phyloP scores from a whole-genome alignment of 2,888 invertebrate species.

The Therioaphis trifolii region DNA sequence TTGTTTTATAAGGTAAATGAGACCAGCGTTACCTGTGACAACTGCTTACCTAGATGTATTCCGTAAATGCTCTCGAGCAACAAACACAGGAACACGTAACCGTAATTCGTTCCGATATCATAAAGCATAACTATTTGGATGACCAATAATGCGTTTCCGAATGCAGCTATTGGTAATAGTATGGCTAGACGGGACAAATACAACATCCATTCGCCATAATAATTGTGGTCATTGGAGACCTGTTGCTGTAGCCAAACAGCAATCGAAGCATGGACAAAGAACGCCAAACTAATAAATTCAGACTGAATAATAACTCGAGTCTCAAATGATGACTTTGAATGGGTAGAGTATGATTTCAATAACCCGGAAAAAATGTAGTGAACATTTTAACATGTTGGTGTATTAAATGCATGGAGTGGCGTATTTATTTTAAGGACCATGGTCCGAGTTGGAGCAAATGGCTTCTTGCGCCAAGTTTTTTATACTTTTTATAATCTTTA shows the following conservation, averaged over 20 bases:
- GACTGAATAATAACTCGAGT: too few species aligned
- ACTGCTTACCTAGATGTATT: constrained; percentile 23
- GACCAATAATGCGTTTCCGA: background rate
- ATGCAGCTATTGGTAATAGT: background rate
- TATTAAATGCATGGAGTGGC: too few species aligned
- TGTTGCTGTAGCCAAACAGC: background rate
- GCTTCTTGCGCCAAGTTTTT: too few species aligned
- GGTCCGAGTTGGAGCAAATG: too few species aligned
- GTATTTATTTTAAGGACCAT: too few species aligned
- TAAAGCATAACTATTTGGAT: background rate
- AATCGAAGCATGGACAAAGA: constrained; percentile 11
- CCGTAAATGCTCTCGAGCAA: constrained; percentile 32
- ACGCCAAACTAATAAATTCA: constrained; percentile 6
- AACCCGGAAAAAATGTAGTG: too few species aligned
- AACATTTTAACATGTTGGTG: too few species aligned
- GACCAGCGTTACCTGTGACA: background rate
- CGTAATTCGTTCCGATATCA: background rate
- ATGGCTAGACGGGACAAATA: constrained; percentile 1
- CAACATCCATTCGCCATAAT: background rate
- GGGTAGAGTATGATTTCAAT: too few species aligned
- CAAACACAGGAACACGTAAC: constrained; percentile 36
- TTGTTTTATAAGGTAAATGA: too few species aligned
- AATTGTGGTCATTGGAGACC: background rate
- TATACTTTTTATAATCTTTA: too few species aligned
- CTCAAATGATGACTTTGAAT: too few species aligned